Conservation (phyloP, 1,140 invertebrate species). For the Portunus trituberculatus region DNA sequence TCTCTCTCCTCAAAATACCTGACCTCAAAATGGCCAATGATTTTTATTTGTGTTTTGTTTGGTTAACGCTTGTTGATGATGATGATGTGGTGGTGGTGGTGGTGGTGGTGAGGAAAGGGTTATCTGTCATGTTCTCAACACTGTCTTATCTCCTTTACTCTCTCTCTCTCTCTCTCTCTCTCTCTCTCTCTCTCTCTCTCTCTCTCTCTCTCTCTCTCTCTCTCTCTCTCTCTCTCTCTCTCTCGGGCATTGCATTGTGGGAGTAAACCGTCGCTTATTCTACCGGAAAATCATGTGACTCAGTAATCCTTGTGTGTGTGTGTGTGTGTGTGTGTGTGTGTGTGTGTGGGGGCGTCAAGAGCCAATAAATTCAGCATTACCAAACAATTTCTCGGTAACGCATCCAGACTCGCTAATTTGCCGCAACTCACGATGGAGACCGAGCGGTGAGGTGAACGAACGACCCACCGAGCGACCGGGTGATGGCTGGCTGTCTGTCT, state of each 20-base stretch:
- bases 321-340: neutral
- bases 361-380: neutral
- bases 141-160: neutral
- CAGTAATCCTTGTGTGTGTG: neutral
- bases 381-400: neutral
- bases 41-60: neutral
- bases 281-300: neutral
- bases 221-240: neutral
- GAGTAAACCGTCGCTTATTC: neutral
- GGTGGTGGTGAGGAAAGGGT: neutral
- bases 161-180: slow-evolving; percentile 40
- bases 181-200: slow-evolving; percentile 41
- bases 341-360: neutral
- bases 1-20: neutral
- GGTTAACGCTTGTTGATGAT: neutral
- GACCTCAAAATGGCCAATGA: neutral
- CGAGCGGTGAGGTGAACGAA: too few species aligned
- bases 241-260: neutral
- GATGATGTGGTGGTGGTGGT: neutral
- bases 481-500: too few species aligned
- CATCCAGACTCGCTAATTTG: neutral
- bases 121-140: slow-evolving; percentile 13
- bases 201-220: slow-evolving; percentile 39
- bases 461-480: too few species aligned
- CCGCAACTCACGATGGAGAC: neutral